A percentile compares a stretch with the other conserved stretches of the same genome.
phyloP scores from a whole-genome alignment of 2,113 vertebrate genomes.

The Pluvianellus socialis region DNA sequence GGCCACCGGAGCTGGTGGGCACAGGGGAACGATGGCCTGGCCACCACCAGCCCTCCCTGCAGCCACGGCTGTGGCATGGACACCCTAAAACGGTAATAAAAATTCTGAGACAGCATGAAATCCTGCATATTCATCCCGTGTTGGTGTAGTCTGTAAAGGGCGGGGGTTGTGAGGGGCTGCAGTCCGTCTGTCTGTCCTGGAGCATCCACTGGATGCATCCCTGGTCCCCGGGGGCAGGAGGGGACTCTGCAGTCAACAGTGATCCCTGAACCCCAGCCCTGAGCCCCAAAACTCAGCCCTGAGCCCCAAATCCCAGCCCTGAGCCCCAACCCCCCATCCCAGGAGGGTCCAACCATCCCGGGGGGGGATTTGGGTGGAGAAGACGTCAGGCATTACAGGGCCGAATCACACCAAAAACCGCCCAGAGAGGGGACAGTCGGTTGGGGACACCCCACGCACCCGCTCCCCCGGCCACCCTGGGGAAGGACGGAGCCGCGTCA shows the following conservation, averaged over 20 bases:
- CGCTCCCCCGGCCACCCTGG: not conserved
- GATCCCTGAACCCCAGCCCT: not conserved
- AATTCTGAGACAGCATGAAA: not conserved
- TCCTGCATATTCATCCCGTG: not conserved
- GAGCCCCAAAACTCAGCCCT: not conserved
- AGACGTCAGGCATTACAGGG: rapidly evolving
- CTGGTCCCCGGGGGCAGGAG: not conserved
- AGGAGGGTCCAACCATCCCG: no score
- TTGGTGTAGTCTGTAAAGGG: not conserved
- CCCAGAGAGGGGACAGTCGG: rapidly evolving
- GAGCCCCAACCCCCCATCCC: no score
- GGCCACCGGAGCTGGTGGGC: rapidly evolving
- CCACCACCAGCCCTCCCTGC: rapidly evolving
- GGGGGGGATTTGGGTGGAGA: not conserved
- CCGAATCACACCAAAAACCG: not conserved
- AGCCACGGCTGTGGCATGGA: rapidly evolving
- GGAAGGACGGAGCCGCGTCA: not conserved
- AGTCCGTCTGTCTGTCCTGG: not conserved
- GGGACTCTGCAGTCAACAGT: not conserved
- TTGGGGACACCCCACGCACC: rapidly evolving
- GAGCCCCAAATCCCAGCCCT: not conserved
- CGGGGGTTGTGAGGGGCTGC: rapidly evolving
- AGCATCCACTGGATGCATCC: not conserved
- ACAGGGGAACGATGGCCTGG: not conserved
- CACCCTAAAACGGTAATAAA: not conserved